A percentile compares a stretch with the other conserved stretches of the same genome.
phyloP scores from a whole-genome alignment of 2,113 vertebrate genomes.

The Heterocephalus glaber region DNA sequence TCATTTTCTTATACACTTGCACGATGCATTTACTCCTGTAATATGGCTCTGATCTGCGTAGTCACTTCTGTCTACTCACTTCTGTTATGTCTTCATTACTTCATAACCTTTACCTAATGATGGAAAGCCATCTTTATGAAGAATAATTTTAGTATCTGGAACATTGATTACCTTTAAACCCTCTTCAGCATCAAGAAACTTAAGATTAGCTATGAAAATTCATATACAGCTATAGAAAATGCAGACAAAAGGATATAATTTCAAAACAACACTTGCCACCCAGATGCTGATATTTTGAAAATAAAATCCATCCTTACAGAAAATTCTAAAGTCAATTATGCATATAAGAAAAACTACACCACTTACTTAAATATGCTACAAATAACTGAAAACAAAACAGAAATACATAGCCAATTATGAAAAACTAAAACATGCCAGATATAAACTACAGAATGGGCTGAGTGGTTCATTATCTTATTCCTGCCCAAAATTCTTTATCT shows the following conservation, averaged over 20 bases:
- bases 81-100: constrained; percentile 57
- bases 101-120: constrained; percentile 54
- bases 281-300: constrained; percentile 61
- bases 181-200: constrained; percentile 25
- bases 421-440: constrained; percentile 12
- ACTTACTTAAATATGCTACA: constrained; percentile 44
- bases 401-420: constrained; percentile 16
- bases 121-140: constrained; percentile 53
- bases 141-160: constrained; percentile 51
- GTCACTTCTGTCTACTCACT: constrained; percentile 39
- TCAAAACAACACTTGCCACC: constrained; percentile 46
- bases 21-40: constrained; percentile 39
- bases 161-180: constrained; percentile 49
- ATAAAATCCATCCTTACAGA: background rate
- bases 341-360: constrained; percentile 23
- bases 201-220: constrained; percentile 50
- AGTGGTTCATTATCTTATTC: constrained; percentile 19
- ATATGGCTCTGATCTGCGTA: constrained; percentile 26
- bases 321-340: constrained; percentile 32
- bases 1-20: constrained; percentile 42
- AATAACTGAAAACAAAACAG: constrained; percentile 38
- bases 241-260: constrained; percentile 47
- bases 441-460: constrained; percentile 5
- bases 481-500: background rate
- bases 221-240: constrained; percentile 56